Evolutionary conservation across 2,888 invertebrate genomes (phyloP).

Genomic region (Spodoptera picta): DNA sequence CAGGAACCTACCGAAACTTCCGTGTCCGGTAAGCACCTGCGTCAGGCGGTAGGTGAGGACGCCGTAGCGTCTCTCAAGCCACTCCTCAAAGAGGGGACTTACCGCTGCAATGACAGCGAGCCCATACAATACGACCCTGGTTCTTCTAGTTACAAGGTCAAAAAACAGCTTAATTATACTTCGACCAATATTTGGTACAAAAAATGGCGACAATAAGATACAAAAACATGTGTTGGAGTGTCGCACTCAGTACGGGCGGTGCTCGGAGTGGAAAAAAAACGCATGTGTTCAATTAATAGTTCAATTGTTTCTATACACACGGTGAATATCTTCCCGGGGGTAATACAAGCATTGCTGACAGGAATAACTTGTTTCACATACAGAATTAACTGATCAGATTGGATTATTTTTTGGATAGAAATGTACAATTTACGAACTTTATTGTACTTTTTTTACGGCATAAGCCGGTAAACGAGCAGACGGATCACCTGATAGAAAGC

Average conservation of each 20-base stretch:
- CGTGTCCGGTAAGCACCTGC: too few species aligned
- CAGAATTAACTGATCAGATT: not conserved
- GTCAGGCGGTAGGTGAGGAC: too few species aligned
- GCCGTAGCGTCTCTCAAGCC: too few species aligned
- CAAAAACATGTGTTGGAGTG: slow-evolving; percentile 37
- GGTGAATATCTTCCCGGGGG: slow-evolving; percentile 27
- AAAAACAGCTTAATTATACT: slow-evolving; percentile 44
- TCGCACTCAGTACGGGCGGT: not conserved
- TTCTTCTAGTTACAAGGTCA: slow-evolving; percentile 37
- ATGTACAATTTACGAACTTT: not conserved
- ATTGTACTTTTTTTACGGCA: too few species aligned
- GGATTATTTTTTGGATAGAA: too few species aligned
- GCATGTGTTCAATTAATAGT: slow-evolving; percentile 21
- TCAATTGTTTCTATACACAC: slow-evolving; percentile 30
- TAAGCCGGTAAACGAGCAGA: too few species aligned
- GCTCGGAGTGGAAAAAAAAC: slow-evolving; percentile 26
- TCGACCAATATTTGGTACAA: slow-evolving; percentile 27
- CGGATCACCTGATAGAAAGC: too few species aligned
- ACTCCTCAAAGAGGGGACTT: too few species aligned
- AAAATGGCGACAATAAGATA: slow-evolving; percentile 33
- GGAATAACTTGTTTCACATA: slow-evolving; percentile 26
- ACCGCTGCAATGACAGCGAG: too few species aligned
- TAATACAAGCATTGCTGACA: slow-evolving; percentile 1
- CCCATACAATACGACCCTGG: slow-evolving; percentile 27
- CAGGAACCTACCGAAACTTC: too few species aligned